Evolutionary conservation across 2,797 vertebrate genomes (phyloP).

Genomic region (Pipistrellus kuhlii): DNA sequence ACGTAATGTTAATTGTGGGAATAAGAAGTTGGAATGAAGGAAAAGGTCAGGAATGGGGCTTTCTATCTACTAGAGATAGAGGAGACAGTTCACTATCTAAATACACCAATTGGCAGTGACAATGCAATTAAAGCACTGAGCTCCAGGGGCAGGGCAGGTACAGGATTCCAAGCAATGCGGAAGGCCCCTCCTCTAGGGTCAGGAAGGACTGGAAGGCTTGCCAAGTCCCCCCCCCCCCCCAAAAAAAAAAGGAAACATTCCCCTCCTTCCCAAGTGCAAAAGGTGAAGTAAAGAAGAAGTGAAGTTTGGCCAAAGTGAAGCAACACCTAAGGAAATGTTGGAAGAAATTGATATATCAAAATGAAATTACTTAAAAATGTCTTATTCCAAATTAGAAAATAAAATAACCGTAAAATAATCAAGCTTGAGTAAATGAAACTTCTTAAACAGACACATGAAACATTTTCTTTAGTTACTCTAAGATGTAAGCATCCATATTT

Average conservation of each 20-base stretch:
- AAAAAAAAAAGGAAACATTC: background rate
- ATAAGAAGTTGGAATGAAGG: background rate
- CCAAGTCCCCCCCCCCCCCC: too few species aligned
- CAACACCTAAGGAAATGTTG: background rate
- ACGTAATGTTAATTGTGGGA: background rate
- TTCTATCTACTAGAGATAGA: background rate
- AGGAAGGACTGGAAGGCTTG: background rate
- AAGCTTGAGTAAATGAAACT: background rate
- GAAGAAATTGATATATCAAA: background rate
- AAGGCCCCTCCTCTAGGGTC: background rate
- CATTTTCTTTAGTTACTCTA: background rate
- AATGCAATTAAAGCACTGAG: background rate
- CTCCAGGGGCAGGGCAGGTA: background rate
- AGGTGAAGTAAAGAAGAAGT: background rate
- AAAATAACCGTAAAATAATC: background rate
- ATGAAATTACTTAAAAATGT: conserved; percentile 1
- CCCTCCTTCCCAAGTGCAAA: background rate
- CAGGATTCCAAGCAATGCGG: background rate
- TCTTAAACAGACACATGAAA: background rate
- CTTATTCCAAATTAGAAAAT: background rate
- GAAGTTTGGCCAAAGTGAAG: background rate
- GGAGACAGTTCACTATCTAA: background rate
- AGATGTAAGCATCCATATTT: background rate
- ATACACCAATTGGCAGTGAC: background rate
- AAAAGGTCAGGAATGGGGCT: background rate